A percentile compares a stretch with the other conserved stretches of the same genome.
Conservation (phyloP, 1,140 invertebrate genomes). For the Drosophila auraria region DNA sequence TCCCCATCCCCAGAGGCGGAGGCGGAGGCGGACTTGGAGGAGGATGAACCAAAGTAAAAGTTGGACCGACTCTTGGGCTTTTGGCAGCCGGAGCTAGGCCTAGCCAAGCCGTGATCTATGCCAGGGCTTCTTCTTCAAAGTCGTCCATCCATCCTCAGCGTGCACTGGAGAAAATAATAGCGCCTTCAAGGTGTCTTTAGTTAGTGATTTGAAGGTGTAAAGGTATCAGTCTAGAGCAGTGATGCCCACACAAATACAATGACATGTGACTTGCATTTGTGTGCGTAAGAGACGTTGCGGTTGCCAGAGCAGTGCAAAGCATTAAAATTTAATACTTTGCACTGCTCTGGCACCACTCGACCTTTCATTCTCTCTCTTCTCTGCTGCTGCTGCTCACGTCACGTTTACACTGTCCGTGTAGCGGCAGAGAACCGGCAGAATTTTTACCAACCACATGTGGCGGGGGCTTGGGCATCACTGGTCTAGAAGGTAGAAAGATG, state of each 20-base stretch:
- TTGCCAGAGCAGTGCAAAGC: no score
- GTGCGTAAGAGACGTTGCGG: no score
- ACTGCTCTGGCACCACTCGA: no score
- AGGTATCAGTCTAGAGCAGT: neutral
- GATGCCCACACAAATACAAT: no score
- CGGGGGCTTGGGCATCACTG: no score
- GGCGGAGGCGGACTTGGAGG: neutral
- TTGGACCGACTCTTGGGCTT: slow-evolving; percentile 13
- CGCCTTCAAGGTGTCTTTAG: neutral
- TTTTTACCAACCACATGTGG: no score
- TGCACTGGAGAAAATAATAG: neutral
- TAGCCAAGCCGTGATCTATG: slow-evolving; percentile 29
- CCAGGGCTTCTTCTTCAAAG: slow-evolving; percentile 15
- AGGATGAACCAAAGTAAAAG: slow-evolving; percentile 31
- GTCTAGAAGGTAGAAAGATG: neutral
- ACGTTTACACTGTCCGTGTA: no score
- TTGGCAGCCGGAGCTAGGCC: slow-evolving; percentile 4
- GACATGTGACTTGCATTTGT: no score
- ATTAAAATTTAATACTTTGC: no score
- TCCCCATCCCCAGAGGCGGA: slow-evolving; percentile 1
- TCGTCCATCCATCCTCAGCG: neutral
- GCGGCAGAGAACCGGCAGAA: no score
- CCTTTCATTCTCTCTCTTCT: no score
- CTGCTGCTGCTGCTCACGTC: no score
- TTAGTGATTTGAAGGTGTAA: neutral